Evolutionary conservation across 2,113 vertebrate genomes (phyloP), one percentile per base, ranked within the genome.

Genomic region (Callithrix jacchus): DNA sequence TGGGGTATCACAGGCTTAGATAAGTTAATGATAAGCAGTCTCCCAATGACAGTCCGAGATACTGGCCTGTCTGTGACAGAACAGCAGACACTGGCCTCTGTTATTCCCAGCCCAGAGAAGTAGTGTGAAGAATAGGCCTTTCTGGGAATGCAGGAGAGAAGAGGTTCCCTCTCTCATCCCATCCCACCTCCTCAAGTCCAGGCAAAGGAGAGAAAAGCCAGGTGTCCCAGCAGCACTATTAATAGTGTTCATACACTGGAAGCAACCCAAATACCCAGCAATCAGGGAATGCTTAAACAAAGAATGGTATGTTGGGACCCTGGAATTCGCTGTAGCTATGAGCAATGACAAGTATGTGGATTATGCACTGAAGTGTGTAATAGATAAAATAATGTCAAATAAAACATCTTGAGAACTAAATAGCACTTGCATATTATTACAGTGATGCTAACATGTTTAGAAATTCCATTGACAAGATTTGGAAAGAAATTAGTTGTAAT

Each of bases 151-250:
- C 49, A 77, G 71, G n/a, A 56, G 70, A 76, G 52, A 87, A 80
- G 68, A 11, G 17, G 30, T 21, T 42, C 66, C 70, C 6, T 17
- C 49, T 52, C 47, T 71, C 64, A 49, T 35, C 18, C 54, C 40
- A 18, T 20, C 47, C 52, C 0, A 40, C 25, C 20, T n/a, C 42
- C 42, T 54, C 81, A 21, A 0, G 47, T 89, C 83, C 76, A 93
- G 96, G 96, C 52, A 40, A 87, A 32, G 21, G 49, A n/a, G 94
- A 97, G 86, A 97, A 96, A 96, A 87, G 40, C 96, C 97, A 92
- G 93, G 92, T 92, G 93, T 56, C 95, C 71, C 20, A 6, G 32
- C 8, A 23, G 87, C 8, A 6, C 85, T 98, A 96, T 97, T 97
- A 97, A 97, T 92, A 93, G 80, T 25, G n/a, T 49, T 89, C 87